Conservation (phyloP, 2,113 vertebrate genomes). For the Carassius gibelio region DNA sequence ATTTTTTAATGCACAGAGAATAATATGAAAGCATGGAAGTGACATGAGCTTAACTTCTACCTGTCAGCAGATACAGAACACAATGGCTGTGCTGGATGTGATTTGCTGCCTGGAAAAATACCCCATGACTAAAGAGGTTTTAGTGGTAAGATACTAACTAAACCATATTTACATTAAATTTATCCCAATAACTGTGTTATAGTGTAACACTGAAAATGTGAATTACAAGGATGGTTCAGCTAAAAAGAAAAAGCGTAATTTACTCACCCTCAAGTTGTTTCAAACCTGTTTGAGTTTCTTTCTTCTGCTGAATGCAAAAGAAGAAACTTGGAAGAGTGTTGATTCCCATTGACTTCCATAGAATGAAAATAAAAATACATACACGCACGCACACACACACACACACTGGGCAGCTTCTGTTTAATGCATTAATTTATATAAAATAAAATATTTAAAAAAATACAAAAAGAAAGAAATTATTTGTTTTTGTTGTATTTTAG, state of each 20-base stretch:
- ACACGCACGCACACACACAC: too few relatives aligned
- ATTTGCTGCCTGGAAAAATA: constrained; percentile 96
- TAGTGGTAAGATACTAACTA: constrained; percentile 80
- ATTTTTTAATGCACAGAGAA: neutral
- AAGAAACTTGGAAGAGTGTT: too few relatives aligned
- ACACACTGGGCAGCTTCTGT: too few relatives aligned
- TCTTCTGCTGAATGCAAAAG: too few relatives aligned
- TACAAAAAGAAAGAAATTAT: neutral
- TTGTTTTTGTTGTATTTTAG: constrained; percentile 64
- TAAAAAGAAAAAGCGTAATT: neutral
- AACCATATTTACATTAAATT: neutral
- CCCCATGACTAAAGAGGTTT: constrained; percentile 94
- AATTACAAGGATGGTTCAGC: neutral
- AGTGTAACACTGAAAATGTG: neutral
- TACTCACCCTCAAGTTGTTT: too few relatives aligned
- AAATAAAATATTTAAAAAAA: too few relatives aligned
- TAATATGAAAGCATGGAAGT: neutral
- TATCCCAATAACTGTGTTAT: neutral
- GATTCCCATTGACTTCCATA: too few relatives aligned
- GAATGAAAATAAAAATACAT: too few relatives aligned
- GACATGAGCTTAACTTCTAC: constrained; percentile 22
- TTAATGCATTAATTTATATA: too few relatives aligned
- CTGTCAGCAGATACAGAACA: constrained; percentile 90
- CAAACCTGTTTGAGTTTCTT: too few relatives aligned
- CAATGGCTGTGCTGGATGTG: constrained; percentile 93